phyloP scores from a whole-genome alignment of 1,140 invertebrate species.

The Solen grandis region DNA sequence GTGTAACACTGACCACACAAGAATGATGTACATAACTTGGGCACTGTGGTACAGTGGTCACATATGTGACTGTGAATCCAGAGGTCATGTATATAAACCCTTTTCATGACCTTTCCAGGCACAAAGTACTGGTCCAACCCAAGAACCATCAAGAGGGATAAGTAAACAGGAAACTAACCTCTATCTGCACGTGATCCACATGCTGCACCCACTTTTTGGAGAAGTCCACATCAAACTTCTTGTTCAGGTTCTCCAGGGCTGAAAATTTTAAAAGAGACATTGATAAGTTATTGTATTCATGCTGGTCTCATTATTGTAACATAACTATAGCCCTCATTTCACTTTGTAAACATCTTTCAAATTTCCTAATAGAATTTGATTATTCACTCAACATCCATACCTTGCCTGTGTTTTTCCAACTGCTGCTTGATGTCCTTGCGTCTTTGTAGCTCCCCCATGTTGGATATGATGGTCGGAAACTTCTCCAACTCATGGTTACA shows the following conservation, averaged over 20 bases:
- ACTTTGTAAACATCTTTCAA: not conserved
- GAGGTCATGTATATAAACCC: too few species aligned
- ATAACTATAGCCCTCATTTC: not conserved
- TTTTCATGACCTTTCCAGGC: too few species aligned
- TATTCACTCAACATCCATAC: too few species aligned
- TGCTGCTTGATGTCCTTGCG: conserved; percentile 70
- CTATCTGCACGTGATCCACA: conserved; percentile 71
- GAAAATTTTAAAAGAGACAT: conserved; percentile 3
- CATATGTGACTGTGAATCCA: too few species aligned
- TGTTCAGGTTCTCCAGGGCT: conserved; percentile 73
- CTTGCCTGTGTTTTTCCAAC: conserved; percentile 70
- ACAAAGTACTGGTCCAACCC: too few species aligned
- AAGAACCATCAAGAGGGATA: too few species aligned
- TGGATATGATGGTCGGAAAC: conserved; percentile 66
- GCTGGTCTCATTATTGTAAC: too few species aligned
- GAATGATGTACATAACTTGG: too few species aligned
- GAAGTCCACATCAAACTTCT: conserved; percentile 76
- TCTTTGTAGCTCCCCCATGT: conserved; percentile 66
- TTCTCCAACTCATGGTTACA: conserved; percentile 73
- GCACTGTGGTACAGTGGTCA: too few species aligned
- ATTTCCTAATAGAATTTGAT: too few species aligned
- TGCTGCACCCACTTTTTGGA: conserved; percentile 77
- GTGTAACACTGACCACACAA: too few species aligned
- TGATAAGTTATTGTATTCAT: too few species aligned
- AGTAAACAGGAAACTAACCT: conserved; percentile 70